A percentile compares a stretch with the other conserved stretches of the same genome.
Conservation (phyloP, 1,140 invertebrate genomes). For the Trichonephila clavata region DNA sequence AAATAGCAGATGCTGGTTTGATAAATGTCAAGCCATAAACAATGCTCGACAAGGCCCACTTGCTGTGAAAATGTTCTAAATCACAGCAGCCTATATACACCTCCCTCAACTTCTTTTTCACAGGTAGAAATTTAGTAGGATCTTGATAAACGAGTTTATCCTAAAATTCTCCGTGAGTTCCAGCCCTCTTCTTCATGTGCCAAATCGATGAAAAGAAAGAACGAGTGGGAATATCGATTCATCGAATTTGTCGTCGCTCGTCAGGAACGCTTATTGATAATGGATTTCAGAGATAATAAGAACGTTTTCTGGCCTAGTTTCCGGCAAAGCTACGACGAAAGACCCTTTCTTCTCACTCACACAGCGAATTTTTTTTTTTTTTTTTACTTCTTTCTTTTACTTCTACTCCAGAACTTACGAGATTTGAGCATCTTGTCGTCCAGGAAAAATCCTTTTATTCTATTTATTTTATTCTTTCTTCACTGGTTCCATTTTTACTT, state of each 20-base stretch:
- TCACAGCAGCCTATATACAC: background rate
- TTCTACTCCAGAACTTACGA: background rate
- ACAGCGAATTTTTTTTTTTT: too few species aligned
- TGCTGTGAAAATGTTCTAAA: background rate
- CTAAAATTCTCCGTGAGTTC: constrained; percentile 6
- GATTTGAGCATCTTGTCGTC: constrained; percentile 52
- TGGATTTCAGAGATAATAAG: constrained; percentile 75
- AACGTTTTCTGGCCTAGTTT: constrained; percentile 73
- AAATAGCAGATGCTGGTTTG: constrained; percentile 65
- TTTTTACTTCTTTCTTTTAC: background rate
- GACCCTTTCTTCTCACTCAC: background rate
- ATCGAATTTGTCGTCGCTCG: constrained; percentile 53
- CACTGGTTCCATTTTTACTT: background rate
- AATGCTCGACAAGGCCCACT: constrained; percentile 32
- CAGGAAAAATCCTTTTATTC: background rate
- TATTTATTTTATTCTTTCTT: background rate
- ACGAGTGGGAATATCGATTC: constrained; percentile 45
- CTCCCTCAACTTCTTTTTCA: background rate
- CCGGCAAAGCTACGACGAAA: background rate
- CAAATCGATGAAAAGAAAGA: constrained; percentile 68
- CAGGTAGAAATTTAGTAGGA: constrained; percentile 61
- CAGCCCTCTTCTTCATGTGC: background rate
- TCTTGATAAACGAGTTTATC: constrained; percentile 67
- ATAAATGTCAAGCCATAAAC: constrained; percentile 57
- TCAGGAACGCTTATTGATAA: constrained; percentile 69